Conservation (phyloP, 2,113 vertebrate genomes). For the Pogonocichla stellata region DNA sequence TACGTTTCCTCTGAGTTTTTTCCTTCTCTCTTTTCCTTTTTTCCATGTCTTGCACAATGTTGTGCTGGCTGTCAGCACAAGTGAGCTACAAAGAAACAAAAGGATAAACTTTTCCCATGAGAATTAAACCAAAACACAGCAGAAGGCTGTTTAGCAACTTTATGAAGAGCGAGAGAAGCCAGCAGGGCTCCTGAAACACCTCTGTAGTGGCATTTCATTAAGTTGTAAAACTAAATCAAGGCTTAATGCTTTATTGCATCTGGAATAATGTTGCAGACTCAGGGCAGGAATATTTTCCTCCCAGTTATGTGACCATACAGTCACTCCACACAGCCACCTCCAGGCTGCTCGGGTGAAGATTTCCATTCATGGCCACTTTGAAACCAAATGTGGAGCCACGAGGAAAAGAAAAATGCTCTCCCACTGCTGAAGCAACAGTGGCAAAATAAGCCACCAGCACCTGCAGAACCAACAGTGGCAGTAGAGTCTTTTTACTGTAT, state of each 20-base stretch:
- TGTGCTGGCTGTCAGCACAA: background rate
- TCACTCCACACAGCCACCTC: background rate
- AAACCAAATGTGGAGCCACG: background rate
- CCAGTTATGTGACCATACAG: rapidly evolving
- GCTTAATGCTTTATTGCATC: background rate
- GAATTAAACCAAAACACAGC: background rate
- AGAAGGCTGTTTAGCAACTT: background rate
- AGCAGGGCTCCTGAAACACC: background rate
- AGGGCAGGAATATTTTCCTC: background rate
- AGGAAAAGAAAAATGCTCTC: background rate
- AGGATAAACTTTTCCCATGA: background rate
- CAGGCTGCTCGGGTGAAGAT: background rate
- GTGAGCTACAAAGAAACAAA: background rate
- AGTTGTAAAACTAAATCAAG: background rate
- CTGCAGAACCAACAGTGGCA: background rate
- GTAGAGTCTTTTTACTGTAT: background rate
- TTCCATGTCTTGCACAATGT: background rate
- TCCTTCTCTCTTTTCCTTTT: background rate
- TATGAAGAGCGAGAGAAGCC: background rate
- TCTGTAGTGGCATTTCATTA: background rate
- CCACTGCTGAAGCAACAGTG: background rate
- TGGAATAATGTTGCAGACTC: background rate
- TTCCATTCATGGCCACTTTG: background rate
- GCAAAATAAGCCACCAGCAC: background rate
- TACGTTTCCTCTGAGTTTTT: background rate